Evolutionary conservation across 2,888 invertebrate genomes (phyloP).

Genomic region (Idaea straminata): DNA sequence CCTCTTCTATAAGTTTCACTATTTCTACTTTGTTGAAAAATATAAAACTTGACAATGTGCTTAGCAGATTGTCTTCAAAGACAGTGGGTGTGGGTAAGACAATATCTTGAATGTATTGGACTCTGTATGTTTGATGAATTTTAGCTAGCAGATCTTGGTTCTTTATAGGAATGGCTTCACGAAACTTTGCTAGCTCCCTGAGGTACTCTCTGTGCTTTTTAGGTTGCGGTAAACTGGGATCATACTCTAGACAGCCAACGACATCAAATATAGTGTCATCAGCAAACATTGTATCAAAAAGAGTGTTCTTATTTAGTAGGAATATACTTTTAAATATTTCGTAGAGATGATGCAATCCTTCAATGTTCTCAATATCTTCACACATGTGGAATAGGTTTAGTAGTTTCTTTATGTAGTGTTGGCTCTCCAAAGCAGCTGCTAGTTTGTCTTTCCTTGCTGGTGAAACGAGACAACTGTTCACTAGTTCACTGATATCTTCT

Average conservation of each 20-base stretch:
- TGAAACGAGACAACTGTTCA: slow-evolving; percentile 92
- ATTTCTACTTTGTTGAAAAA: slow-evolving; percentile 99
- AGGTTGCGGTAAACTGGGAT: slow-evolving; percentile 91
- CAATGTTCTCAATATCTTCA: slow-evolving; percentile 97
- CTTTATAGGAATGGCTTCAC: slow-evolving; percentile 96
- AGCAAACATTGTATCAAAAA: slow-evolving; percentile 98
- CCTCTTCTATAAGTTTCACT: slow-evolving; percentile 98
- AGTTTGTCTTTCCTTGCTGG: slow-evolving; percentile 96
- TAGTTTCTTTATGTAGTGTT: slow-evolving; percentile 97
- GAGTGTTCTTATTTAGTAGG: slow-evolving; percentile 96
- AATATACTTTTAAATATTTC: slow-evolving; percentile 99
- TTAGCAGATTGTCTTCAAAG: slow-evolving; percentile 99
- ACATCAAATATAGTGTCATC: slow-evolving; percentile 98
- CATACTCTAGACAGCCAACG: slow-evolving; percentile 98
- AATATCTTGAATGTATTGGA: slow-evolving; percentile 99
- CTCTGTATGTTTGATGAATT: slow-evolving; percentile 99
- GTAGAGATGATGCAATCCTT: slow-evolving; percentile 96
- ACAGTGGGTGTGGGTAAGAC: slow-evolving; percentile 99
- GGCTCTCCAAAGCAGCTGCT: slow-evolving; percentile 94
- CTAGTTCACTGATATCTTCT: slow-evolving; percentile 96
- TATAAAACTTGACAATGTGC: slow-evolving; percentile 98
- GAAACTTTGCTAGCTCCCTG: slow-evolving; percentile 93
- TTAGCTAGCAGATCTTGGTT: slow-evolving; percentile 97
- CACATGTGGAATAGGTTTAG: slow-evolving; percentile 97
- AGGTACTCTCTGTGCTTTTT: slow-evolving; percentile 98